Base-by-base conservation (phyloP, 2,888 invertebrate species). In the Andrena flavipes region DNA sequence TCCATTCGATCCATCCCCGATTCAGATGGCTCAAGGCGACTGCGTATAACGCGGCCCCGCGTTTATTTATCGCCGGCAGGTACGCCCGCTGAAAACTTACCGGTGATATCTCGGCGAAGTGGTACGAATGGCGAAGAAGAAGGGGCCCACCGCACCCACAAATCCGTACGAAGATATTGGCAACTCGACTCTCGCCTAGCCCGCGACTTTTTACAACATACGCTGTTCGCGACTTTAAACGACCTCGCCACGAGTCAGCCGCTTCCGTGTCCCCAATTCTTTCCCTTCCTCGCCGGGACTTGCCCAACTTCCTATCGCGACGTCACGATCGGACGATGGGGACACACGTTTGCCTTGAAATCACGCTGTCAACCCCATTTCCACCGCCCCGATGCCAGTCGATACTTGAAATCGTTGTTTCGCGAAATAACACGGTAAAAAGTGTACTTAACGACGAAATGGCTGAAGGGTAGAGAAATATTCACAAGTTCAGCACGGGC, bases 151-250 rank as follows among this genome's bases (percentile, higher is more conserved):
- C 88, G 85, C 86, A 78, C 81, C 86, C 85, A 88, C 91, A 91
- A 91, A 91, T 91, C 89, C 84, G 75, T 68, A 87, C 69, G 76
- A 85, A 88, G 87, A 90, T 90, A 91, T 91, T 91, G 91, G 88
- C 90, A 88, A 84, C 85, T 84, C 76, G 81, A 82, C 70, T 84
- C 48, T 13, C 70, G 76, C 59, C 64, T 67, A 51, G 67, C 72
- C 63, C 70, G 51, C 16, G 49, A 51, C 60, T 77, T 77, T 73
- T 72, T 77, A 30, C 72, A n/a, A n/a, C 64, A 42, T 26, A 23
- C 48, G 49, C 59, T 74, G 56, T 64, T 64, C 72, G 69, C 74
- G 59, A 79, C 68, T 79, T 69, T 74, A 69, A 74, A 74, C 74
- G 64, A 79, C 48, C 51, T 49, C 33, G 33, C 60, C 56, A 23